Base-by-base conservation (phyloP, 2,113 vertebrate genomes). In the Apteryx mantelli region DNA sequence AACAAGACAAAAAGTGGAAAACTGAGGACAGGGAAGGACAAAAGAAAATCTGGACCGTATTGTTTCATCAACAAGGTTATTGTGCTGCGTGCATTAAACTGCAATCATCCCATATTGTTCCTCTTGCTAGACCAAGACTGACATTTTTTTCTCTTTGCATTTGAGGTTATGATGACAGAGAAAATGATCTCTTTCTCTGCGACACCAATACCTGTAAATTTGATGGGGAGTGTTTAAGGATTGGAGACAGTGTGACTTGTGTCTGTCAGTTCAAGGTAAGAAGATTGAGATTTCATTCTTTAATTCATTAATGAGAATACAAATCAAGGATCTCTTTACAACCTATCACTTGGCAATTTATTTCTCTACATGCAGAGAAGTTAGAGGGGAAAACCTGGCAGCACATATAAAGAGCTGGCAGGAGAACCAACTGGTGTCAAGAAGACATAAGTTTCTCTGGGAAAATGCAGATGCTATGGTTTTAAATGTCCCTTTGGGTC, bases 201-300 rank as follows among this genome's bases (percentile, higher is more conserved):
- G 99, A 99, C 98, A 99, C 99, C 97, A 99, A 99, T 98, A 99
- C 99, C 89, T 99, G 99, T 99, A 99, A 99, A 99, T 99, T 99
- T 94, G 99, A 99, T 68, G 99, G 99, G 81, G 99, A 99, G 96
- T 99, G 99, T 97, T 99, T 99, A 98, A 98, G 99, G 96, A 99
- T 99, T 94, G 99, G 99, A 98, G 99, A 99, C 98, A 99, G 99
- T 95, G 99, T 99, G 98, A 99, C 99, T 82, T 99, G 99, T 98
- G 99, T 99, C 98, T 99, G 99, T 96, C 99, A 99, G 98, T 99
- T 99, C 97, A 99, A 99, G 99, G 99, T 99, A 99, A 99, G 98
- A 96, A 90, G 77, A 91, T 76, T 91, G 93, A 77, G 83, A 63
- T 89, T 96, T 98, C 5, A 0, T 97, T 95, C 94, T 95, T 77